Evolutionary conservation across 2,113 vertebrate genomes (phyloP).

Genomic region (Hypomesus transpacificus): DNA sequence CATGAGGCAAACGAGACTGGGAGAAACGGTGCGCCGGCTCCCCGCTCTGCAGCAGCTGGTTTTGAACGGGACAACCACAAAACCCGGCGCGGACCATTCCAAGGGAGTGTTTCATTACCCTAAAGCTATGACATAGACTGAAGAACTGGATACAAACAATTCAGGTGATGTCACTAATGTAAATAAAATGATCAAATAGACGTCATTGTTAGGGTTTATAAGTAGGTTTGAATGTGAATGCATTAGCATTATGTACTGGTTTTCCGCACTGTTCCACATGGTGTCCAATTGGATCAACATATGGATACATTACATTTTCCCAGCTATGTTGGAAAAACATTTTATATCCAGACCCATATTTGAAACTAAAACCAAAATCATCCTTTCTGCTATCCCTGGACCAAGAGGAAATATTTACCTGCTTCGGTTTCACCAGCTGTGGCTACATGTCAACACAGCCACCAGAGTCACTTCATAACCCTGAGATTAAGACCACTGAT

Average conservation of each 20-base stretch:
- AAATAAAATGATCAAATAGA: too few relatives aligned
- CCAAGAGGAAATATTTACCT: background rate
- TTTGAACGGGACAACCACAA: constrained; percentile 40
- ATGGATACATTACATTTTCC: too few relatives aligned
- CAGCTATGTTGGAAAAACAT: too few relatives aligned
- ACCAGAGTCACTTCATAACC: constrained; percentile 6
- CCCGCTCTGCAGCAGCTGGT: constrained; percentile 72
- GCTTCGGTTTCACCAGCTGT: background rate
- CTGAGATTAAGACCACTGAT: background rate
- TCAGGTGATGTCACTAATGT: too few relatives aligned
- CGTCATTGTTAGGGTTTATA: too few relatives aligned
- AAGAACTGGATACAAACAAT: too few relatives aligned
- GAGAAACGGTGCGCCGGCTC: constrained; percentile 59
- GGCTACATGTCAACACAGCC: constrained; percentile 14
- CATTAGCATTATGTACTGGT: too few relatives aligned
- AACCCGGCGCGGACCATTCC: constrained; percentile 49
- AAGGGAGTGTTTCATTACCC: background rate
- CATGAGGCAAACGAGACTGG: constrained; percentile 57
- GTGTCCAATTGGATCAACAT: too few relatives aligned
- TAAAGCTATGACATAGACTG: too few relatives aligned
- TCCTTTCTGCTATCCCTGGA: background rate
- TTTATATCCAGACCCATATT: constrained; percentile 5
- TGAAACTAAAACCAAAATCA: constrained; percentile 13
- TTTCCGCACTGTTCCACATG: too few relatives aligned
- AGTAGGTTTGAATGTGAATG: too few relatives aligned